A percentile compares a stretch with the other conserved stretches of the same genome.
These are phyloP conservation scores for Chelonus insularis DNA, from an alignment of 1,140 invertebrate species.

Conservation along the genomic window DNA sequence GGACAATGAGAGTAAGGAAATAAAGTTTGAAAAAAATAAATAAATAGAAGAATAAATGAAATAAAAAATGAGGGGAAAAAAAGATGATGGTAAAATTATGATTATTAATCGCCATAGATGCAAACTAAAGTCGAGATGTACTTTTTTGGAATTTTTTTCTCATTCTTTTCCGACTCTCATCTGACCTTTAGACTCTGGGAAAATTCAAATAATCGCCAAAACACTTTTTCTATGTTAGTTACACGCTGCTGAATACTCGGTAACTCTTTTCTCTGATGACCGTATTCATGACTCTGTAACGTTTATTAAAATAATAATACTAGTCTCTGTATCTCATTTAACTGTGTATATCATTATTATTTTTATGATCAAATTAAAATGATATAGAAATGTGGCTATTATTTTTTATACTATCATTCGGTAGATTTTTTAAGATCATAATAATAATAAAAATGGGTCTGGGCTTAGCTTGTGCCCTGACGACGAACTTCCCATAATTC, in stretches of 20 bases:
- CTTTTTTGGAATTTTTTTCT: too few species aligned
- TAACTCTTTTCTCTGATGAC: not conserved
- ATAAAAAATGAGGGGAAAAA: slow-evolving; percentile 8
- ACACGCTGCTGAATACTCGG: not conserved
- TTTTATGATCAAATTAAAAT: too few species aligned
- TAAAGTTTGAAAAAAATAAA: not conserved
- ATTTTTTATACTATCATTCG: too few species aligned
- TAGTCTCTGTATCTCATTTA: too few species aligned
- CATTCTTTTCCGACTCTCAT: not conserved
- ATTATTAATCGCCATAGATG: slow-evolving; percentile 27
- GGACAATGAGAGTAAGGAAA: slow-evolving; percentile 2
- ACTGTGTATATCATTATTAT: too few species aligned
- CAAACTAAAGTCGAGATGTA: too few species aligned
- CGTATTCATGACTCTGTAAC: not conserved
- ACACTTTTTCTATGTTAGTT: slow-evolving; percentile 7
- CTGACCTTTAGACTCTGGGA: not conserved
- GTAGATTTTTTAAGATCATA: too few species aligned
- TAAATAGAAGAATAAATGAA: not conserved
- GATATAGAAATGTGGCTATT: too few species aligned
- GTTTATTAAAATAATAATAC: slow-evolving; percentile 5
- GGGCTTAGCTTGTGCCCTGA: too few species aligned
- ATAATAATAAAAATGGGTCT: too few species aligned
- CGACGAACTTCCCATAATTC: too few species aligned
- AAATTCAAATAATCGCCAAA: slow-evolving; percentile 17
- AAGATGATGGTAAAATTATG: slow-evolving; percentile 21